Conservation (phyloP, 2,113 vertebrate genomes). For the Osmerus eperlanus region DNA sequence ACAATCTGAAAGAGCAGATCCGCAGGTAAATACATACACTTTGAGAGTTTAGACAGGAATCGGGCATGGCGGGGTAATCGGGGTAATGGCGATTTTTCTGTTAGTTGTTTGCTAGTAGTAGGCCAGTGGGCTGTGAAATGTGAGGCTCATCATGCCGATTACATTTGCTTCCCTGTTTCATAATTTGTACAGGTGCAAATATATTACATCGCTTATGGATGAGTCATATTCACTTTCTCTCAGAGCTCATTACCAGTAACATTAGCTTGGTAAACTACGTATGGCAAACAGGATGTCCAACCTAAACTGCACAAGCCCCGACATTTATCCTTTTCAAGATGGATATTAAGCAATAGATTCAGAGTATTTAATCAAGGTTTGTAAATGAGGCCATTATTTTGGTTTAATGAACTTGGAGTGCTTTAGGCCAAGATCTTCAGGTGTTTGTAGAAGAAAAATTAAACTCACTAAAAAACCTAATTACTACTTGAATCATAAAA, state of each 20-base stretch:
- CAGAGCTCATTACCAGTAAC: constrained; percentile 12
- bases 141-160: constrained; percentile 37
- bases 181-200: constrained; percentile 43
- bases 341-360: constrained; percentile 12
- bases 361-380: constrained; percentile 33
- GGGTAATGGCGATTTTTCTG: constrained; percentile 33
- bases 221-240: constrained; percentile 16
- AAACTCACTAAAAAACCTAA: constrained; percentile 11
- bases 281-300: not conserved
- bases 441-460: constrained; percentile 29
- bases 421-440: constrained; percentile 9
- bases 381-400: constrained; percentile 29
- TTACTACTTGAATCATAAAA: constrained; percentile 34
- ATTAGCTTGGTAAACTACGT: not conserved
- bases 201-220: constrained; percentile 32
- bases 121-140: constrained; percentile 58
- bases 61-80: too few species aligned
- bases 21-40: not conserved
- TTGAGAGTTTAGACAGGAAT: constrained; percentile 32
- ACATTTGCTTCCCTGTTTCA: constrained; percentile 54
- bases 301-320: not conserved
- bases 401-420: constrained; percentile 40
- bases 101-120: constrained; percentile 1
- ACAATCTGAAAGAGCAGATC: too few species aligned
- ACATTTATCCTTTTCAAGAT: constrained; percentile 11